phyloP scores from a whole-genome alignment of 2,797 vertebrate species.

The Rhinichthys osculus region DNA sequence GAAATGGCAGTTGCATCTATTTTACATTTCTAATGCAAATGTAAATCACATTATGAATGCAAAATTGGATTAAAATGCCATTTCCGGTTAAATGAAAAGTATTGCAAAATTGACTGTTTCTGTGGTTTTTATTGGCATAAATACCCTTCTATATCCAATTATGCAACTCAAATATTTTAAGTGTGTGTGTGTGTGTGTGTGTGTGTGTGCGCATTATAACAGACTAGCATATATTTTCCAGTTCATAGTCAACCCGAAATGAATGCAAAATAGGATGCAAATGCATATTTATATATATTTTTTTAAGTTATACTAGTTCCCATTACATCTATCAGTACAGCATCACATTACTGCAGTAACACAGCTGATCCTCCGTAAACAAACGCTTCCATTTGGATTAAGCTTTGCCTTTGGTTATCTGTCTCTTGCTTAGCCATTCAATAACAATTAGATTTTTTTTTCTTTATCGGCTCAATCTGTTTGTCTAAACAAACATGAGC shows the following conservation, averaged over 20 bases:
- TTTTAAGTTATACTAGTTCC: too few species aligned
- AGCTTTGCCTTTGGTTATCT: neutral
- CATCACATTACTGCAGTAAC: neutral
- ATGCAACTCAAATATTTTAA: neutral
- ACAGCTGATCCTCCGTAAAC: neutral
- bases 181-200: neutral
- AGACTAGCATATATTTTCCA: neutral
- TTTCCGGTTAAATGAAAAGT: neutral
- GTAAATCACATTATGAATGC: neutral
- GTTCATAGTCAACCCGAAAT: neutral
- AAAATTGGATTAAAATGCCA: neutral
- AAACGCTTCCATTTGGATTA: conserved; percentile 1
- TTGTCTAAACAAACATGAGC: neutral
- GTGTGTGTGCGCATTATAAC: neutral
- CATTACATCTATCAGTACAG: neutral
- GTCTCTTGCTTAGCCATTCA: neutral
- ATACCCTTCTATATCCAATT: too few species aligned
- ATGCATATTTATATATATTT: neutral
- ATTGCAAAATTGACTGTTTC: neutral
- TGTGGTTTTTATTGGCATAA: neutral
- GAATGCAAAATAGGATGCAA: neutral
- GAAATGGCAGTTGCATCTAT: neutral
- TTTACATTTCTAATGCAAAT: neutral
- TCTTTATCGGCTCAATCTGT: conserved; percentile 18
- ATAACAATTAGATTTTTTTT: neutral